Evolutionary conservation across 1,140 invertebrate genomes (phyloP), one percentile per base, ranked within the genome.

Genomic region (Trachymyrmex cornetzi): DNA sequence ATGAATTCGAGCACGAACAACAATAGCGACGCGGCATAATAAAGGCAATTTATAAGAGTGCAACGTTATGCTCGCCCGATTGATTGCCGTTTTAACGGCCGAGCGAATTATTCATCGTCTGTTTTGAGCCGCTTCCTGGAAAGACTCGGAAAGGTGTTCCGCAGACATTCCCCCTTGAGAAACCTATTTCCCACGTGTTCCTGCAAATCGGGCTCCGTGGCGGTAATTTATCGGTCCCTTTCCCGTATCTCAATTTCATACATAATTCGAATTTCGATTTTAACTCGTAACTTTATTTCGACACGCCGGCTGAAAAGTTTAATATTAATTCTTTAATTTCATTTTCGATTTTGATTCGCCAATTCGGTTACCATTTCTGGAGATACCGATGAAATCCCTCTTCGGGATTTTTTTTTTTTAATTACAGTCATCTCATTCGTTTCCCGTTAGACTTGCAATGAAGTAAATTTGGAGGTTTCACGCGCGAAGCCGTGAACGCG

Each of bases 1-100:
- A 88, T 57, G 86, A 86, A 88, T 90, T 90, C 84, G 69, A 74
- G 48, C 86, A 87, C 57, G 80, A 67, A 85, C 86, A 61, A 85
- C 66, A 87, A 84, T 63, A 71, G 66, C 66, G 48, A 24, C 19
- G 75, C 19, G 75, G 63, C 50, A 72, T 69, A 74, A 85, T 74
- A 85, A 75, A 74, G 81, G 86, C 69, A 87, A 87, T 87, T 87
- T 87, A 85, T 74, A 77, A 85, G 24, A 87, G 86, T 66, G 86
- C 86, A 85, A 74, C 69, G 80, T 87, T 85, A 75, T 27, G 77
- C 61, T 50, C 66, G 77, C 30, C 66, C 75, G 85, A 82, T 86
- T 86, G 80, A 84, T 74, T 24, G 69, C 53, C 48, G 38, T 61
- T 84, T 74, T 75, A 79, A 66, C 82, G 72, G 61, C 48, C 61